Conservation (phyloP, 2,113 vertebrate species). For the Eurystomus gularis region DNA sequence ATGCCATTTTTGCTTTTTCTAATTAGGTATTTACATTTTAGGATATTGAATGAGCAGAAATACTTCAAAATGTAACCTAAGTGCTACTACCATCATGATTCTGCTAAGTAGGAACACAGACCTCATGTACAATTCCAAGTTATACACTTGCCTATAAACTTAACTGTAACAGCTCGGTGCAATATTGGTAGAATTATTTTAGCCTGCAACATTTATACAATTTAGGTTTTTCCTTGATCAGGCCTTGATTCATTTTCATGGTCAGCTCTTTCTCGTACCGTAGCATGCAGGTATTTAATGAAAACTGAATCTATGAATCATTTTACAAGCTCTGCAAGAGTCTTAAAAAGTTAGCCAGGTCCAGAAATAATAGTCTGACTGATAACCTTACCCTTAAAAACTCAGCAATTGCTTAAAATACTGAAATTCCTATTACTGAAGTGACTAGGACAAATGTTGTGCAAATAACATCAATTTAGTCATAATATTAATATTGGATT, state of each 20-base stretch:
- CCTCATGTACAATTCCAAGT: background rate
- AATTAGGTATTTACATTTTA: background rate
- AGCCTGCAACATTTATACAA: background rate
- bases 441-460: background rate
- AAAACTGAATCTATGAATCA: background rate
- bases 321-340: background rate
- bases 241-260: background rate
- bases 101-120: background rate
- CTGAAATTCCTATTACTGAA: background rate
- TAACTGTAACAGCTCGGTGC: background rate
- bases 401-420: background rate
- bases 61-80: background rate
- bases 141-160: background rate
- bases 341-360: background rate
- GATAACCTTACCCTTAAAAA: background rate
- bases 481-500: background rate
- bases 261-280: background rate
- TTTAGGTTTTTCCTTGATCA: background rate
- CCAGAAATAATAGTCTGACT: background rate
- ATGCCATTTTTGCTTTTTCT: background rate
- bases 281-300: background rate
- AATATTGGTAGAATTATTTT: background rate
- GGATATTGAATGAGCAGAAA: background rate
- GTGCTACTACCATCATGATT: background rate
- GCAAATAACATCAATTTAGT: background rate